Base-by-base conservation (phyloP, 2,113 vertebrate species). In the Halcyon senegalensis region DNA sequence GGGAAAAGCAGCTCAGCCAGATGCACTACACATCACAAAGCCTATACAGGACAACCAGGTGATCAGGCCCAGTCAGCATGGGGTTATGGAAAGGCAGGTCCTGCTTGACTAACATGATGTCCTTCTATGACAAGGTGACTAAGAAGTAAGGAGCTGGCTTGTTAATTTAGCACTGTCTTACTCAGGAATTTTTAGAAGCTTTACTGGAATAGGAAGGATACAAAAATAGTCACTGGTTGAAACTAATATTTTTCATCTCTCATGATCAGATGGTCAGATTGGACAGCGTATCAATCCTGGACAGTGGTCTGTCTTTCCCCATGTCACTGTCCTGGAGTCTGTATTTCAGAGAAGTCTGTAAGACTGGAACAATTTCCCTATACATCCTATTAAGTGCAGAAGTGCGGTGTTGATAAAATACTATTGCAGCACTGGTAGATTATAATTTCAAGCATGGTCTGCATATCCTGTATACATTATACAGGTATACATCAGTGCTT, bases 201-300 rank as follows among this genome's bases (percentile, higher is more conserved):
- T 64, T 48, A 43, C 19, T 46, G 24, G 24, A 62, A 80, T 69
- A 24, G 4, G 20, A 80, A 80, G 37, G 7, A 48, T 84, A 73
- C 14, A 33, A 77, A 77, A 69, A 56, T 5, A 77, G 16, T 21
- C 12, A 74, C 3, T 19, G 27, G 20, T 44, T 43, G 35, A 78
- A 76, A 69, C 2, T 2, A 50, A 3, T 12, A 4, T 37, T 43
- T 84, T 85, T 73, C 24, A 64, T 30, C 10, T 58, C 10, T 50
- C 30, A 5, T 63, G 14, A 59, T 59, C 16, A 37, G 19, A 79
- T 37, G 11, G 16, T 60, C 48, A 46, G 17, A 64, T 1, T 17
- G 14, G 7, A 25, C 33, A 21, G 16, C 41, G 4, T 4, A 6
- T 10, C 5, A 9, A 0, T 46, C 51, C 33, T 35, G 20, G 25